Percentiles rank a stretch among this genome's conserved stretches.
These are phyloP conservation scores for Ceryle rudis DNA, from an alignment of 2,797 vertebrate species.

Conservation along the genomic window DNA sequence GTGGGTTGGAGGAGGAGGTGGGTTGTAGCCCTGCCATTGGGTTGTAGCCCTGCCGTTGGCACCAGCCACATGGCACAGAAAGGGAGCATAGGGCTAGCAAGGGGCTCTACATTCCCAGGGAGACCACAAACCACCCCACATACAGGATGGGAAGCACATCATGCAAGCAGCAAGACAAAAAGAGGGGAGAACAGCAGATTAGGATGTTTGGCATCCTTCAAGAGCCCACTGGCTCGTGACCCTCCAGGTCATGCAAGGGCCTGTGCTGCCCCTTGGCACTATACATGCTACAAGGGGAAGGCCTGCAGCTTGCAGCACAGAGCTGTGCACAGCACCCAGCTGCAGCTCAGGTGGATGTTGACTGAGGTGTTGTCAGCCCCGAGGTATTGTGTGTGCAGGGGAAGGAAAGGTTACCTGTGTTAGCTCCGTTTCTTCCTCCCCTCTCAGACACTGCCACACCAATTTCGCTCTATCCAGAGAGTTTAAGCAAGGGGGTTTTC, in stretches of 20 bases:
- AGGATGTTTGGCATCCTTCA: neutral
- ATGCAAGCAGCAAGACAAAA: neutral
- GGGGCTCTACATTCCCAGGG: neutral
- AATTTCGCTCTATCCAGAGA: neutral
- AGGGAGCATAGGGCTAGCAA: neutral
- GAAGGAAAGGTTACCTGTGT: slow-evolving; percentile 3
- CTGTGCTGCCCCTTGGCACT: neutral
- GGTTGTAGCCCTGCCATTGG: too few relatives aligned
- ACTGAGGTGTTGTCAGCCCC: neutral
- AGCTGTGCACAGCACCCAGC: neutral
- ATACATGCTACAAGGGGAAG: neutral
- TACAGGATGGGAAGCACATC: neutral
- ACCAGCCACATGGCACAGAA: neutral
- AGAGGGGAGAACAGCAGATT: neutral
- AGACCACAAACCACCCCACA: rapidly evolving
- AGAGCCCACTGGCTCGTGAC: neutral
- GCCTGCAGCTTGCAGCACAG: neutral
- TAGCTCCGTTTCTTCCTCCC: neutral
- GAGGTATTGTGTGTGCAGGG: rapidly evolving
- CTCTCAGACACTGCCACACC: neutral
- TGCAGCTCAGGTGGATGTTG: neutral
- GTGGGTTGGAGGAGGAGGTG: neutral
- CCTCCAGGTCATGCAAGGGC: neutral
- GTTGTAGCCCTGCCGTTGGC: neutral
- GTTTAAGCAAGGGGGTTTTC: neutral